These are phyloP conservation scores for Melangyna quadrimaculata DNA, from an alignment of 2,888 invertebrate genomes.

Conservation along the genomic window DNA sequence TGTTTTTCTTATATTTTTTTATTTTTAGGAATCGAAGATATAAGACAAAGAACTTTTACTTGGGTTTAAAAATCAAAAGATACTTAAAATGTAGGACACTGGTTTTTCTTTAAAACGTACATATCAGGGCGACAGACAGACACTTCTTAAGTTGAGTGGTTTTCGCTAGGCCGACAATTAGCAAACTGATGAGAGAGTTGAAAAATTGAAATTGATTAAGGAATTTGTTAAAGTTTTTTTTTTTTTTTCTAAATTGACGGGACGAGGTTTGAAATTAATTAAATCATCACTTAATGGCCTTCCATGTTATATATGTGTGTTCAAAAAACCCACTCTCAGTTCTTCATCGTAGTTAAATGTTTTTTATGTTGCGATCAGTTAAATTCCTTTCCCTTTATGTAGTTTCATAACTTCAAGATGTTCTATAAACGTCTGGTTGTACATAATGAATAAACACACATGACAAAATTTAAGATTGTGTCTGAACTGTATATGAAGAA, in stretches of 20 bases:
- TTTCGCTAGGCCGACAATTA: slow-evolving; percentile 59
- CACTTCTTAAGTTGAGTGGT: slow-evolving; percentile 28
- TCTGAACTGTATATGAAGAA: not conserved
- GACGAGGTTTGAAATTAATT: slow-evolving; percentile 64
- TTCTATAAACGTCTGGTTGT: slow-evolving; percentile 27
- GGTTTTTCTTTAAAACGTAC: slow-evolving; percentile 1
- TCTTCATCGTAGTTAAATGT: slow-evolving; percentile 48
- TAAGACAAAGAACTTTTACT: slow-evolving; percentile 26
- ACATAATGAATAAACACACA: too few relatives aligned
- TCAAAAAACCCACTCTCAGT: slow-evolving; percentile 31
- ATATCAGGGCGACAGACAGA: slow-evolving; percentile 1
- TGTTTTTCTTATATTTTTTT: slow-evolving; percentile 18
- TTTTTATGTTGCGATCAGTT: not conserved
- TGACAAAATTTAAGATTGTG: not conserved
- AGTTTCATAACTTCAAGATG: not conserved
- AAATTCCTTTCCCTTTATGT: not conserved
- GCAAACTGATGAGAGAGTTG: slow-evolving; percentile 51
- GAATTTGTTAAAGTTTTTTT: slow-evolving; percentile 42
- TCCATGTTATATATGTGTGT: slow-evolving; percentile 18
- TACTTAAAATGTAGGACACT: not conserved
- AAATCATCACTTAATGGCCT: slow-evolving; percentile 65
- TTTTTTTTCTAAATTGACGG: slow-evolving; percentile 24
- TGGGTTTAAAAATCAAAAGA: not conserved
- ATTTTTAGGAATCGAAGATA: slow-evolving; percentile 39
- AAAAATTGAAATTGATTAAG: slow-evolving; percentile 67